A percentile compares a stretch with the other conserved stretches of the same genome.
phyloP scores from a whole-genome alignment of 2,888 invertebrate species.

The Prosopocoilus inquinatus region DNA sequence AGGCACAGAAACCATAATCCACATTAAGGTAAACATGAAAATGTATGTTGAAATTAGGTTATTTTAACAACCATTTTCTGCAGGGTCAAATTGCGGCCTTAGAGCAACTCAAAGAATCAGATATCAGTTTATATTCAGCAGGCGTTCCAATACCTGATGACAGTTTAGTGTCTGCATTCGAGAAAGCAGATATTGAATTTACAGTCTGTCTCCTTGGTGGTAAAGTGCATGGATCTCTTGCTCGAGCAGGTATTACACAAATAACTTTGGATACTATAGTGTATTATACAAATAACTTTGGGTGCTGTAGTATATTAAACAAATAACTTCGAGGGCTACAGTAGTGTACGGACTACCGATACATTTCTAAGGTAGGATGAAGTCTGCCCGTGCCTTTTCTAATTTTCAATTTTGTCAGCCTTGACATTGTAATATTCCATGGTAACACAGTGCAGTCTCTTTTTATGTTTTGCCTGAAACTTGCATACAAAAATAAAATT shows the following conservation, averaged over 20 bases:
- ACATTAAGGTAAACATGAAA: slow-evolving; percentile 66
- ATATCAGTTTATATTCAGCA: slow-evolving; percentile 70
- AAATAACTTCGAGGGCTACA: no score
- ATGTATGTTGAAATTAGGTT: slow-evolving; percentile 17
- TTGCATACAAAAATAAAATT: no score
- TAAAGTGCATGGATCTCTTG: slow-evolving; percentile 99
- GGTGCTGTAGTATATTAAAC: no score
- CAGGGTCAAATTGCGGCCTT: slow-evolving; percentile 63
- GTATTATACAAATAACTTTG: no score
- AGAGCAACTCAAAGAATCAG: slow-evolving; percentile 54
- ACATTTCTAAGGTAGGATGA: no score
- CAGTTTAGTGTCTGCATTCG: slow-evolving; percentile 61
- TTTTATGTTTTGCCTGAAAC: no score
- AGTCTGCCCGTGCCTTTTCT: no score
- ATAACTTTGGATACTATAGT: no score
- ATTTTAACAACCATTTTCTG: slow-evolving; percentile 29
- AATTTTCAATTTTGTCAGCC: no score
- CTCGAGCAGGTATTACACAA: slow-evolving; percentile 89
- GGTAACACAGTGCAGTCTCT: no score
- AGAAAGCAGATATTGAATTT: slow-evolving; percentile 71
- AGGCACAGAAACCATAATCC: slow-evolving; percentile 68
- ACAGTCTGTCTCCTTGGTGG: slow-evolving; percentile 88
- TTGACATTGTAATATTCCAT: no score
- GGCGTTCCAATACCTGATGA: slow-evolving; percentile 75
- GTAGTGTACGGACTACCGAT: no score